Base-by-base conservation (phyloP, 2,888 invertebrate species). In the Ganaspis brasiliensis region DNA sequence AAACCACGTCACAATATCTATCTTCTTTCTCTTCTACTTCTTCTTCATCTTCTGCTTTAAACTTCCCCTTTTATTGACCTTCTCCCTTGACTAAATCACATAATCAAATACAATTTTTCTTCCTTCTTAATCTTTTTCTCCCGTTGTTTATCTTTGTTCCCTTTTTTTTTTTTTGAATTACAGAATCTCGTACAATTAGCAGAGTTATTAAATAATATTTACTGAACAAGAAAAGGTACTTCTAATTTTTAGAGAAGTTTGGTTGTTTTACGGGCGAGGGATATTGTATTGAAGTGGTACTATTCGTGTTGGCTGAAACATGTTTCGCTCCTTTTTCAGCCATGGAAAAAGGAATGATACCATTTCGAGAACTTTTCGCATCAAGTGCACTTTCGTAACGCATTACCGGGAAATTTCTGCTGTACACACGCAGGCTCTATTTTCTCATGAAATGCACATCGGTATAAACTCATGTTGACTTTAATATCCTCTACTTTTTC, bases 271-370 rank as follows among this genome's bases (percentile, higher is more conserved):
- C 12, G 21, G 24, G n/a, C 21, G n/a, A 45, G 40, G 40, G 67
- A 67, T 67, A 67, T 67, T 67, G 40, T 45, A 67, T 67, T 67
- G 40, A 40, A 67, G 67, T 67, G 67, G 67, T 24, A 24, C 67
- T 45, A 21, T 40, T 67, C 40, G 24, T 16, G 45, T 67, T 67
- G 67, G 40, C 40, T 67, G 21, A 67, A n/a, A 45, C 67, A 45
- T 40, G 24, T 14, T 21, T 37, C 24, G 40, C 67, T 45, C 67
- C 21, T 67, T 40, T 45, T 45, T 67, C 40, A 40, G 63, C 24
- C 37, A 45, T 45, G 24, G 67, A 67, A 67, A 67, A 45, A 67
- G 67, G 24, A 67, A 67, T 67, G 14, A 45, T 21, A 24, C 67
- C 24, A 24, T 67, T 67, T 67, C 45, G 12, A 67, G 24, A 67